Percentiles rank a stretch among this genome's conserved stretches.
phyloP scores from a whole-genome alignment of 2,797 vertebrate species.

The Luscinia megarhynchos region DNA sequence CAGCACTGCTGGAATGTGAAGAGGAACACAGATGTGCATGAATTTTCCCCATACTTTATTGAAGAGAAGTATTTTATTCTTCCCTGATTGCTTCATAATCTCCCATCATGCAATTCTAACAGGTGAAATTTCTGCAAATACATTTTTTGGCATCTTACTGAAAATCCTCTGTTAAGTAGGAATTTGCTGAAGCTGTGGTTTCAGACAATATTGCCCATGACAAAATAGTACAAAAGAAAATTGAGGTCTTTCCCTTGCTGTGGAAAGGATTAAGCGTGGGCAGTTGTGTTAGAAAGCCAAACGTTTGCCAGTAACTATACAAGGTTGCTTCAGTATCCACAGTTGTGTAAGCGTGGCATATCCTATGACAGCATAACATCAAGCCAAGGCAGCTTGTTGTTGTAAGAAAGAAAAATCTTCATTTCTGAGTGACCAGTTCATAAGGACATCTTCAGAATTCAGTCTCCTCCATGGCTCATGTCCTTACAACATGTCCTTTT shows the following conservation, averaged over 20 bases:
- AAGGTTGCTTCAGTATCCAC: background rate
- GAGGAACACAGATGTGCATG: background rate
- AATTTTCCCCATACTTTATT: background rate
- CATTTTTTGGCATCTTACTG: background rate
- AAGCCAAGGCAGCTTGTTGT: background rate
- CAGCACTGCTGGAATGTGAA: background rate
- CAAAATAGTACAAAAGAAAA: background rate
- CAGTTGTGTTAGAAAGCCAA: background rate
- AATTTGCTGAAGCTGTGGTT: background rate
- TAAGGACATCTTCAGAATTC: background rate
- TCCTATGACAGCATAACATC: background rate
- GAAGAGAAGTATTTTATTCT: background rate
- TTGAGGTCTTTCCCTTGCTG: background rate
- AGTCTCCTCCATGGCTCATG: background rate
- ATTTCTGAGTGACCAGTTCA: background rate
- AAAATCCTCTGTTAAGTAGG: background rate
- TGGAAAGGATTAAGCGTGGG: background rate
- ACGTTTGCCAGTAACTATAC: background rate
- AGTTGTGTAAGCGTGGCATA: fast-evolving
- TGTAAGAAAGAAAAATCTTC: background rate
- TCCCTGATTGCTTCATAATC: background rate
- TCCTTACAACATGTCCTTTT: background rate
- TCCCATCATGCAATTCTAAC: background rate
- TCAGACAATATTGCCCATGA: background rate
- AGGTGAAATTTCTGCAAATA: background rate